Evolutionary conservation across 2,888 invertebrate genomes (phyloP).

Genomic region (Pachliopta kotzebuea): DNA sequence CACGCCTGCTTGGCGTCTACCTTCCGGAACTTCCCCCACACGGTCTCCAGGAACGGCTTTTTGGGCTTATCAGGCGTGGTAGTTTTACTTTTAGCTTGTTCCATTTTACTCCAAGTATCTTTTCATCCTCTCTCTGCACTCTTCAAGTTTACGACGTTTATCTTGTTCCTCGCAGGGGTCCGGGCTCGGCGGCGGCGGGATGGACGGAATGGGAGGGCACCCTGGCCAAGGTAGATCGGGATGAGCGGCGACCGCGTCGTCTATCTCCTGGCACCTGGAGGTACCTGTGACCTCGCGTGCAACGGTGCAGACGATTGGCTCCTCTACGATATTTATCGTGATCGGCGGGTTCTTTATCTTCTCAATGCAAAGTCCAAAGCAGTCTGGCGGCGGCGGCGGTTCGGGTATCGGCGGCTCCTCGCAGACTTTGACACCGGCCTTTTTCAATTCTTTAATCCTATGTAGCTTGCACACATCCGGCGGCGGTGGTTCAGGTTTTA

Average conservation of each 20-base stretch:
- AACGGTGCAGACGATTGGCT: slow-evolving; percentile 45
- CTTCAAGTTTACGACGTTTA: slow-evolving; percentile 37
- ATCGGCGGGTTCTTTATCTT: slow-evolving; percentile 54
- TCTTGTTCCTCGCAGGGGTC: slow-evolving; percentile 51
- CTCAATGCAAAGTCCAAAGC: slow-evolving; percentile 54
- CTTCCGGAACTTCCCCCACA: slow-evolving; percentile 37
- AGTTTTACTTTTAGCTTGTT: slow-evolving; percentile 5
- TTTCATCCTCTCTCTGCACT: slow-evolving; percentile 51
- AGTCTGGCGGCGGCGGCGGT: slow-evolving; percentile 42
- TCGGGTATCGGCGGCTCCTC: slow-evolving; percentile 41
- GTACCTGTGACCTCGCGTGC: slow-evolving; percentile 42
- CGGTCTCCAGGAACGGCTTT: slow-evolving; percentile 15
- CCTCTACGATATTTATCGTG: slow-evolving; percentile 24
- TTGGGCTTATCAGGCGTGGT: background rate
- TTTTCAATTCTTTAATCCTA: slow-evolving; percentile 41
- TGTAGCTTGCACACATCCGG: slow-evolving; percentile 49
- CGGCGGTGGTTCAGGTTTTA: slow-evolving; percentile 43
- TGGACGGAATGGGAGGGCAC: slow-evolving; percentile 44
- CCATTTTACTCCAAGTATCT: slow-evolving; percentile 52
- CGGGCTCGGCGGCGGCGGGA: slow-evolving; percentile 44
- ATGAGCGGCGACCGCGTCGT: slow-evolving; percentile 36
- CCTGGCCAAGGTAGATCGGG: slow-evolving; percentile 45
- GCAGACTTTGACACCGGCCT: slow-evolving; percentile 54
- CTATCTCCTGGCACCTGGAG: slow-evolving; percentile 49
- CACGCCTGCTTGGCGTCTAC: slow-evolving; percentile 33